These are phyloP conservation scores for Anagrus nilaparvatae DNA, from an alignment of 1,140 invertebrate genomes.

Conservation along the genomic window DNA sequence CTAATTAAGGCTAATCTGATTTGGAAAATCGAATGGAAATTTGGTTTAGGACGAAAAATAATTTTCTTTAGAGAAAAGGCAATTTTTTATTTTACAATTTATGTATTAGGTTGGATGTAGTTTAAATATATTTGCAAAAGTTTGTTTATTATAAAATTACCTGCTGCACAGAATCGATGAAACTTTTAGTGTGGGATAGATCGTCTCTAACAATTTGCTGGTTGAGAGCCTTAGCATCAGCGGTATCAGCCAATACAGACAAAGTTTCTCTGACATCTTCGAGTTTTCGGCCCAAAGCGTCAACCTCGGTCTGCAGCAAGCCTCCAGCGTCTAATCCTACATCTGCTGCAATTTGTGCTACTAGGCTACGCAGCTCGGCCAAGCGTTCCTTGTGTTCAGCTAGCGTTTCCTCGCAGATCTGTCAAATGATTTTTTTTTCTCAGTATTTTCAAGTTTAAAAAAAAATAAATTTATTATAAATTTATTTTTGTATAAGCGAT, in stretches of 20 bases:
- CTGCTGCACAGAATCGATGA: slow-evolving; percentile 54
- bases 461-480: too few relatives aligned
- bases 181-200: slow-evolving; percentile 48
- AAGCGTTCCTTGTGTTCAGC: slow-evolving; percentile 57
- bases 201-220: slow-evolving; percentile 45
- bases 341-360: slow-evolving; percentile 63
- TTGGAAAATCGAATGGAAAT: too few relatives aligned
- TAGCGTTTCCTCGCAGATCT: slow-evolving; percentile 67
- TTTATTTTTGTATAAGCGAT: too few relatives aligned
- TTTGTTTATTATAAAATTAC: slow-evolving; percentile 32
- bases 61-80: too few relatives aligned
- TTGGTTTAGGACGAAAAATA: too few relatives aligned
- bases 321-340: slow-evolving; percentile 59
- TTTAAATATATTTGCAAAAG: too few relatives aligned
- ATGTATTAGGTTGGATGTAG: too few relatives aligned
- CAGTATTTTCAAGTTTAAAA: neutral
- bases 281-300: slow-evolving; percentile 62
- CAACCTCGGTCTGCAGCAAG: slow-evolving; percentile 63
- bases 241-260: slow-evolving; percentile 60
- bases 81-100: too few relatives aligned
- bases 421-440: slow-evolving; percentile 8
- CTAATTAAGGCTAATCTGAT: too few relatives aligned
- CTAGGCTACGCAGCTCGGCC: slow-evolving; percentile 60
- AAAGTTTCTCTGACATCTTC: slow-evolving; percentile 65
- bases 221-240: slow-evolving; percentile 51